Evolutionary conservation across 2,113 vertebrate species (phyloP).

Genomic region (Eulacestoma nigropectus): DNA sequence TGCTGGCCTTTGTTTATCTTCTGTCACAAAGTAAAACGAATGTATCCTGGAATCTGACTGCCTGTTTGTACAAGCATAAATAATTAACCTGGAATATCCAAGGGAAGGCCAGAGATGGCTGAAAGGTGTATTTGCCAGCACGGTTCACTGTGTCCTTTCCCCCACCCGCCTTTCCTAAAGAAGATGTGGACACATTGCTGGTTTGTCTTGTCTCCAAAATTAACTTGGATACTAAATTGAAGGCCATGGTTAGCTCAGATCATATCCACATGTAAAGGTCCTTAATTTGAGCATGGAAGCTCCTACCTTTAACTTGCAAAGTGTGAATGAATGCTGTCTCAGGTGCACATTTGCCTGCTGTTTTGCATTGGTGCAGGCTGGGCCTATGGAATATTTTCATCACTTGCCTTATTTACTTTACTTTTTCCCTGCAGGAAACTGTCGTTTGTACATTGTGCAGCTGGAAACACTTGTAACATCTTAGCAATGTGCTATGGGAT

Average conservation of each 20-base stretch:
- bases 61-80: conserved; percentile 38
- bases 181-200: background rate
- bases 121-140: background rate
- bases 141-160: background rate
- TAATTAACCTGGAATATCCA: conserved; percentile 28
- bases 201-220: background rate
- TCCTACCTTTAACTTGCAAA: background rate
- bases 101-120: background rate
- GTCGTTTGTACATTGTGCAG: background rate
- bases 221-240: background rate
- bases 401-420: background rate
- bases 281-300: background rate
- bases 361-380: background rate
- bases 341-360: background rate
- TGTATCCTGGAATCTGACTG: conserved; percentile 48
- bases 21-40: conserved; percentile 31
- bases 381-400: background rate
- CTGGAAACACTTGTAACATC: background rate
- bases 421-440: background rate
- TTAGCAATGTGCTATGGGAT: background rate
- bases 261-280: background rate
- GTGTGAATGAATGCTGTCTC: background rate
- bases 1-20: conserved; percentile 41
- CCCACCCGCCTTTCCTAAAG: background rate
- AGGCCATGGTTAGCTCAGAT: background rate